phyloP scores from a whole-genome alignment of 2,113 vertebrate species.

The Mus spicilegus region DNA sequence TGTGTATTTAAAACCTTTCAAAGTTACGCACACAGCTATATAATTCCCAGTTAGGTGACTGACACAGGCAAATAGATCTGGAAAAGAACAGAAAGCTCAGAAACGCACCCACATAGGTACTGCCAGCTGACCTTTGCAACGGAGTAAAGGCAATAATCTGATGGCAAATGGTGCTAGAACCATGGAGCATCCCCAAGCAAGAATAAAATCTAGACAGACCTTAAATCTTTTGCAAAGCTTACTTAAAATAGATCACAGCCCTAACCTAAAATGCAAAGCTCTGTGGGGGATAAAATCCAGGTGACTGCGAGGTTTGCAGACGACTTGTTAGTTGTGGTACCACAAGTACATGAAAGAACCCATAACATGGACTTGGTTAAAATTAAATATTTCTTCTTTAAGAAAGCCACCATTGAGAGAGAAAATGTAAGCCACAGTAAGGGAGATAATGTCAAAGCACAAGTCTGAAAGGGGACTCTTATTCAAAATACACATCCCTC shows the following conservation, averaged over 20 bases:
- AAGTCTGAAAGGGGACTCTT: not conserved
- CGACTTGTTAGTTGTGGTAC: not conserved
- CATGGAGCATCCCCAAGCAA: not conserved
- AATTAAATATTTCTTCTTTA: not conserved
- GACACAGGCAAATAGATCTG: not conserved
- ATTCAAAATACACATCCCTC: not conserved
- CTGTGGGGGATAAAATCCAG: not conserved
- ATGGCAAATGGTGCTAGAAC: not conserved
- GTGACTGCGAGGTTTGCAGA: not conserved
- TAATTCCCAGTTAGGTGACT: not conserved
- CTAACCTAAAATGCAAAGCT: not conserved
- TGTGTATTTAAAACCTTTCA: not conserved
- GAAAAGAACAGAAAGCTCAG: not conserved
- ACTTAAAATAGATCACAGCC: not conserved
- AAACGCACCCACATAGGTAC: not conserved
- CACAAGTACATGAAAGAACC: not conserved
- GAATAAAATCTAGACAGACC: not conserved
- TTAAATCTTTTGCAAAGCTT: not conserved
- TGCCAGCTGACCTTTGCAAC: not conserved
- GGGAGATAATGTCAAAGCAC: not conserved
- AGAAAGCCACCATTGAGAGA: not conserved
- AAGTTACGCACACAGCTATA: not conserved
- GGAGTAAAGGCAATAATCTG: not conserved
- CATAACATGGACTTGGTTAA: not conserved
- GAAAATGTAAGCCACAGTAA: constrained; percentile 10